Base-by-base conservation (phyloP, 2,888 invertebrate genomes). In the Drosophila koepferae region DNA sequence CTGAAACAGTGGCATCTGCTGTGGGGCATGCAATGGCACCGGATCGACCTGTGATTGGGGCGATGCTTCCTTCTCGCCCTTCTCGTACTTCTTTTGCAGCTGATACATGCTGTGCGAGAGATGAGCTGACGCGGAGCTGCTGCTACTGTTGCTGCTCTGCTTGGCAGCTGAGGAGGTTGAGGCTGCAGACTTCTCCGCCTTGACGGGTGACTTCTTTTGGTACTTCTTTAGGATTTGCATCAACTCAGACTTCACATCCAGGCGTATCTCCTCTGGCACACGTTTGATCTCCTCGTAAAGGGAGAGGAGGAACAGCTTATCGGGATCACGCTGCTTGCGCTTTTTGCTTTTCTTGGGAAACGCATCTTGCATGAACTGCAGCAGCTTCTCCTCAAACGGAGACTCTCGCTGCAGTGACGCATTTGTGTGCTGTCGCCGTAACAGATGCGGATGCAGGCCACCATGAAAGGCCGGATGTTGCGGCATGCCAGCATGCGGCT, bases 51-150 rank as follows among this genome's bases (percentile, higher is more conserved):
- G 92, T 0, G 92, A 89, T 62, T 91, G 91, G 0, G 92, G 91
- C 56, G 92, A 92, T 1, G 91, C 61, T n/a, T 92, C 92, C 67
- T 92, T 91, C 16, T 92, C 91, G 18, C 61, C 83, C 77, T 92
- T 92, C 18, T 92, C 92, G 31, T 92, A 92, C 53, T 92, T 92
- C 63, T 92, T 92, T 38, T 91, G 92, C 49, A 92, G 62, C 70
- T 92, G 92, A 64, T 92, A 92, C 92, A 92, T 92, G 72, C 92
- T 91, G 61, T 92, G 92, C 0, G 92, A 90, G 3, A 92, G 86
- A 56, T 90, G 91, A 0, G 91, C 74, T 3, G 89, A 69, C n/a
- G 81, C 63, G 2, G 82, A 74, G 48, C 69, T 74, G 56, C 82
- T 82, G 63, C 80, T 71, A 53, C 86, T 84, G 56, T 80, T 90